Percentiles rank a stretch among this genome's conserved stretches.
Evolutionary conservation across 2,797 vertebrate genomes (phyloP).

Genomic region (Sarcoramphus papa): DNA sequence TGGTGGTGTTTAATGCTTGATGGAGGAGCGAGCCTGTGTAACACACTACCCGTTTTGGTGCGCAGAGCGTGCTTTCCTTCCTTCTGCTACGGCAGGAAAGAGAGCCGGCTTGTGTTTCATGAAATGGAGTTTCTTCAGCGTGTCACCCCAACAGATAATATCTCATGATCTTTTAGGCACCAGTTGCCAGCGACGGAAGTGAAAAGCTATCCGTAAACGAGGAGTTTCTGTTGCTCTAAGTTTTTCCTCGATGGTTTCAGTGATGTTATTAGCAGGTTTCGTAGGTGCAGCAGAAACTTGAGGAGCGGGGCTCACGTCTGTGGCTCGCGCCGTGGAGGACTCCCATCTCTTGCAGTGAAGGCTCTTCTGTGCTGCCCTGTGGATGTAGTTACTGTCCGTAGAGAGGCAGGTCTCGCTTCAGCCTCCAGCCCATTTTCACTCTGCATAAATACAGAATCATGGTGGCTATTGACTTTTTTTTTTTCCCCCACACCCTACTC

Average conservation of each 20-base stretch:
- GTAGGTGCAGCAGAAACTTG: neutral
- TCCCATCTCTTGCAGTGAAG: too few relatives aligned
- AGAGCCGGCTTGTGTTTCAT: accelerated
- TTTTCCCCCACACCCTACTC: accelerated
- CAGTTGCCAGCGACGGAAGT: accelerated
- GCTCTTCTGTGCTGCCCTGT: neutral
- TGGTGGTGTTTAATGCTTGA: neutral
- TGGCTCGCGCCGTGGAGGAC: neutral
- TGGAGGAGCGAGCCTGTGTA: neutral
- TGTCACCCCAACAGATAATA: neutral
- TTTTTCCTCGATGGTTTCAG: accelerated
- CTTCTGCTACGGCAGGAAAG: accelerated
- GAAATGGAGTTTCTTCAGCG: neutral
- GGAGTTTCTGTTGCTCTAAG: neutral
- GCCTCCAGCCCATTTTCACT: neutral
- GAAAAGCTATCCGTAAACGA: accelerated
- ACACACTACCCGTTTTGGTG: accelerated
- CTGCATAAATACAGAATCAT: accelerated
- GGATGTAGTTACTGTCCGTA: neutral
- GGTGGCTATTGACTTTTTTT: neutral
- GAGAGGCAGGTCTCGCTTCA: neutral
- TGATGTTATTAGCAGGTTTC: neutral
- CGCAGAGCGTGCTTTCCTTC: neutral
- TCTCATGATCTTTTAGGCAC: neutral
- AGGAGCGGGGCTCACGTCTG: neutral